Evolutionary conservation across 2,888 invertebrate genomes (phyloP).

Genomic region (Cheilosia impressa): DNA sequence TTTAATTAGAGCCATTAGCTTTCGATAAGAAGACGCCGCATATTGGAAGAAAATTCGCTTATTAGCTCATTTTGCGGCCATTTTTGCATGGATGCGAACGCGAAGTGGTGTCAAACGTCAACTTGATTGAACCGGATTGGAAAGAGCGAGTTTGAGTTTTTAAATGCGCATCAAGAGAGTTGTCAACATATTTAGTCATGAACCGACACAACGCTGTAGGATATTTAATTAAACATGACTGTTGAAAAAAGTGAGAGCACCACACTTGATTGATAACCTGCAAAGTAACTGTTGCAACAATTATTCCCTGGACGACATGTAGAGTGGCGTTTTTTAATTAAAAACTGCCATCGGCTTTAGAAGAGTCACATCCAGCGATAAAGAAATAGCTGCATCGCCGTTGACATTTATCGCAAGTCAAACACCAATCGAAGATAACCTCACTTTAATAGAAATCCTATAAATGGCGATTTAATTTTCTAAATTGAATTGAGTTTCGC

Average conservation of each 20-base stretch:
- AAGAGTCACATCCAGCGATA: too few species aligned
- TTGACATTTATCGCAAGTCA: too few species aligned
- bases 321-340: too few species aligned
- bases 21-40: neutral
- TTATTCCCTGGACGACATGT: neutral
- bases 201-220: constrained; percentile 2
- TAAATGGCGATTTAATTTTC: too few species aligned
- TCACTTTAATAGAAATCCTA: too few species aligned
- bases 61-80: constrained; percentile 21
- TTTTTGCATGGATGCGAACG: constrained; percentile 17
- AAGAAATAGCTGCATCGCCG: too few species aligned
- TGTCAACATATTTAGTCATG: constrained; percentile 43
- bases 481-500: too few species aligned
- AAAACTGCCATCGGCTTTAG: too few species aligned
- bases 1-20: constrained; percentile 35
- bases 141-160: constrained; percentile 6
- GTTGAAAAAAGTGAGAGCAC: neutral
- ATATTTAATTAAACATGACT: neutral
- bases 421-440: too few species aligned
- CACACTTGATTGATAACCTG: neutral
- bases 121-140: constrained; percentile 28
- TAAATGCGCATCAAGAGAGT: constrained; percentile 29
- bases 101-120: constrained; percentile 1
- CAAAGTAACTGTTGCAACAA: neutral
- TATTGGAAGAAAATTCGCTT: neutral